phyloP scores from a whole-genome alignment of 2,113 vertebrate genomes.

The Heteronetta atricapilla region DNA sequence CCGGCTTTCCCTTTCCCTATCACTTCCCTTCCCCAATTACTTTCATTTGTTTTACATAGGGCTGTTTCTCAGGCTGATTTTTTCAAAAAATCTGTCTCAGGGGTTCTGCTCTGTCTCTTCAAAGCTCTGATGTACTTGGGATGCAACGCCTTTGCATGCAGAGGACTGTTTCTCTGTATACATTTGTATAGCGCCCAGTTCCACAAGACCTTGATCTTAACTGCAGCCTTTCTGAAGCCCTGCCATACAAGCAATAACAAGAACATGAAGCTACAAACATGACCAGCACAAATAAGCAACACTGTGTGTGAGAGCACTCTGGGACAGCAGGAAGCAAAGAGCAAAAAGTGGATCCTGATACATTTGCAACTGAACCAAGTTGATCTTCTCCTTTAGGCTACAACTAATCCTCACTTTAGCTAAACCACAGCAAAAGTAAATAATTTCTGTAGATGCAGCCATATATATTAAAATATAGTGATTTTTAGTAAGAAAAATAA shows the following conservation, averaged over 20 bases:
- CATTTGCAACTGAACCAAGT: not conserved
- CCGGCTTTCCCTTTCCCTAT: not conserved
- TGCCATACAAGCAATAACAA: not conserved
- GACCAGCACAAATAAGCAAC: not conserved
- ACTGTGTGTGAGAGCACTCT: not conserved
- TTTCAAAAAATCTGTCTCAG: not conserved
- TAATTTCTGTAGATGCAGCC: not conserved
- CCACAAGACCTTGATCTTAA: not conserved
- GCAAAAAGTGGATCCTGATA: not conserved
- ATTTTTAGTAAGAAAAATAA: conserved; percentile 44
- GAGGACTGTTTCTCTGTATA: not conserved
- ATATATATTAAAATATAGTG: not conserved
- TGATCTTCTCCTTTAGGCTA: conserved; percentile 3
- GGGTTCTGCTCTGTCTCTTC: not conserved
- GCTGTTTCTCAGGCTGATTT: conserved; percentile 5
- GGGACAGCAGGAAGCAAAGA: not conserved
- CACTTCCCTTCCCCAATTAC: not conserved
- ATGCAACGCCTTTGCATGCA: not conserved
- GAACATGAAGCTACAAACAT: conserved; percentile 33
- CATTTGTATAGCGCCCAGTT: not conserved
- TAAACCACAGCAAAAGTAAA: not conserved
- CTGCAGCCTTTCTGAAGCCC: not conserved
- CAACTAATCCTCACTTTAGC: not conserved
- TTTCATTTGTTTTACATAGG: not conserved
- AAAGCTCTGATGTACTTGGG: not conserved